Evolutionary conservation across 2,888 invertebrate genomes (phyloP), one percentile per base, ranked within the genome.

Genomic region (Meliscaeva auricollis): DNA sequence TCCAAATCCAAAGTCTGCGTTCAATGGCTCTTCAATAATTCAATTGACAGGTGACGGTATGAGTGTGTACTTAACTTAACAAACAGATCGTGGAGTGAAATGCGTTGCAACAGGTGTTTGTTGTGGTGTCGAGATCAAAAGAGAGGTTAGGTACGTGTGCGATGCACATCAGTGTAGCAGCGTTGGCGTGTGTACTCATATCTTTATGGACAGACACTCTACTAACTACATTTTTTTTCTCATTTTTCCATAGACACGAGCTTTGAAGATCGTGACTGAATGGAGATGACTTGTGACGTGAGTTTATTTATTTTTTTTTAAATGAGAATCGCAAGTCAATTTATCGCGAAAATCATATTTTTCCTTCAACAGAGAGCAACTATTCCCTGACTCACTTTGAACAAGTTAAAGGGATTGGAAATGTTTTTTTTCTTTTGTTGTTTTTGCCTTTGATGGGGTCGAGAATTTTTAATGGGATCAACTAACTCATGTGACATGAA

Each of bases 251-350:
- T 48, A 32, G 64, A 50, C 81, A 82, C 81, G 77, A 77, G 64
- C 20, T 8, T n/a, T 50, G 2, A 52, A 52, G 70, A 60, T 82
- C 81, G 77, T 82, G 81, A 82, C 72, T 44, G 60, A 66, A 60
- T 72, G 72, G 72, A 72, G 70, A 66, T 17, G 81, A 66, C 41
- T 56, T 64, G 41, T 44, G 44, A 54, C 30, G 9, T 15, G 26
- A 26, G 26, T 26, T 26, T 26, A 26, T 26, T 26, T 26, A 26
- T 26, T 4, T 26, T 26, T 26, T 32, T 54, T 52, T 32, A 3
- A 32, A 15, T 7, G 13, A 7, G 44, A 62, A 62, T 62, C 11
- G 30, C 44, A 62, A 17, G 30, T 46, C 15, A 46, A 64, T 46
- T 64, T 64, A 64, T 46, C 64, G 30, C 17, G 35, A 22, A n/a